Percentiles rank a stretch among this genome's conserved stretches.
Evolutionary conservation across 1,140 invertebrate species (phyloP).

Genomic region (Frieseomelitta varia): DNA sequence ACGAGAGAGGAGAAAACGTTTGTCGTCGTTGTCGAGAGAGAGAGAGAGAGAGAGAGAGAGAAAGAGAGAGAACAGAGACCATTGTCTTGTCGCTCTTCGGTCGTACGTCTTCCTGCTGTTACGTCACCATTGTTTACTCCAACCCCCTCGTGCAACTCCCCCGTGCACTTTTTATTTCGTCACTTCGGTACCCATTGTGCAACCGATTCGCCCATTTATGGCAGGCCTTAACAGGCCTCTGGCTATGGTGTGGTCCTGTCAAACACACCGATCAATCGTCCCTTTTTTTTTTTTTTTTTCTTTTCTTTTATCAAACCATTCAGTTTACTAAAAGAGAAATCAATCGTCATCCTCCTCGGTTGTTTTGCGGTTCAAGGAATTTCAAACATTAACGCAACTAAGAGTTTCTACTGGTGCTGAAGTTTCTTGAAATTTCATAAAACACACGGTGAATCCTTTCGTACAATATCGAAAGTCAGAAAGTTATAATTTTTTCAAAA

Average conservation of each 20-base stretch:
- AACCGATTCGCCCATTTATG: constrained; percentile 40
- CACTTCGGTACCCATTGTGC: constrained; percentile 60
- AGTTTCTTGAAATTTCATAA: no score
- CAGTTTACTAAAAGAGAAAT: not conserved
- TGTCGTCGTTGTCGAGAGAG: constrained; percentile 5
- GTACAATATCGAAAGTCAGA: no score
- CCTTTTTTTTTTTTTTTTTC: not conserved
- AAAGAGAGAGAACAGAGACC: constrained; percentile 56
- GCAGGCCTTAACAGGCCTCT: constrained; percentile 10
- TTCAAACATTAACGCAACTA: not conserved
- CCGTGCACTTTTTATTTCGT: constrained; percentile 59
- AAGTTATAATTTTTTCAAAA: no score
- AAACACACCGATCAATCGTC: not conserved
- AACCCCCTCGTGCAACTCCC: constrained; percentile 34
- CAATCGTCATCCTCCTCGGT: not conserved
- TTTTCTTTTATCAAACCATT: not conserved
- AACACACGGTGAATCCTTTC: no score
- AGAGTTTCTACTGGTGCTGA: no score
- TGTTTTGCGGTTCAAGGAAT: not conserved
- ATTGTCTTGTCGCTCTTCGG: constrained; percentile 71
- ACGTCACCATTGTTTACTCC: constrained; percentile 74
- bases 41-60: constrained; percentile 15
- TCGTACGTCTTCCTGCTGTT: constrained; percentile 70
- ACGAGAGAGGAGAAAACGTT: constrained; percentile 56
- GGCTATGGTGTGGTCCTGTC: not conserved